Conservation (phyloP, 1,140 invertebrate genomes). For the Hypothenemus hampei region DNA sequence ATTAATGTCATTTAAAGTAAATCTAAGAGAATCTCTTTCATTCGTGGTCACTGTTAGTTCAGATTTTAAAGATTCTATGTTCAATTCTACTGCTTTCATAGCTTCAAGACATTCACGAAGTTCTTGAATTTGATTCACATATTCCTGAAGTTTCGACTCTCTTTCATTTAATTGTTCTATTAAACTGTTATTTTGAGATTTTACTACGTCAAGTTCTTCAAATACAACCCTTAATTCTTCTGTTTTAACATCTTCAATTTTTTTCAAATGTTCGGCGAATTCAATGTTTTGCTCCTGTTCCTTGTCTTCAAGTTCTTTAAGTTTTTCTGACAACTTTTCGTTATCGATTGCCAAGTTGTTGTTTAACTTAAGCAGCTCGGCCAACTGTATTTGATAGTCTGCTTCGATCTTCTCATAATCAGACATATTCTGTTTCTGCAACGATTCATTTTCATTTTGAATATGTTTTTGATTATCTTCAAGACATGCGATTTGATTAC, state of each 20-base stretch:
- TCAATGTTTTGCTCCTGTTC: constrained; percentile 51
- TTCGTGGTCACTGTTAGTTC: too few relatives aligned
- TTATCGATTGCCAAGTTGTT: constrained; percentile 47
- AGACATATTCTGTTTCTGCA: constrained; percentile 49
- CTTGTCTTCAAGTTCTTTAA: constrained; percentile 47
- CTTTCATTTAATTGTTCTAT: neutral
- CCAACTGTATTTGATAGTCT: constrained; percentile 57
- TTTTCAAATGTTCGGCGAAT: constrained; percentile 48
- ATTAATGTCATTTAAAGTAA: neutral
- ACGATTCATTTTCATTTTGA: constrained; percentile 50
- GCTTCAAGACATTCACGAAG: neutral
- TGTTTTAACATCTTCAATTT: constrained; percentile 39
- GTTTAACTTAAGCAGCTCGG: constrained; percentile 51
- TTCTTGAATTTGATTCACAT: neutral
- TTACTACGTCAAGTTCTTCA: constrained; percentile 3
- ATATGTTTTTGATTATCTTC: constrained; percentile 50
- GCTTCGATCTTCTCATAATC: constrained; percentile 57
- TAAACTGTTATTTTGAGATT: constrained; percentile 12
- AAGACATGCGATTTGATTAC: constrained; percentile 44
- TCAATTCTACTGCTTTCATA: too few relatives aligned
- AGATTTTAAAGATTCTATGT: too few relatives aligned
- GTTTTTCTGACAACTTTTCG: constrained; percentile 50
- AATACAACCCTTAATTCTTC: constrained; percentile 10
- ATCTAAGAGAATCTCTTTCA: too few relatives aligned
- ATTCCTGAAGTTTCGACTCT: constrained; percentile 3